These are phyloP conservation scores for Trisateles emortualis DNA, from an alignment of 2,888 invertebrate genomes.

Conservation along the genomic window DNA sequence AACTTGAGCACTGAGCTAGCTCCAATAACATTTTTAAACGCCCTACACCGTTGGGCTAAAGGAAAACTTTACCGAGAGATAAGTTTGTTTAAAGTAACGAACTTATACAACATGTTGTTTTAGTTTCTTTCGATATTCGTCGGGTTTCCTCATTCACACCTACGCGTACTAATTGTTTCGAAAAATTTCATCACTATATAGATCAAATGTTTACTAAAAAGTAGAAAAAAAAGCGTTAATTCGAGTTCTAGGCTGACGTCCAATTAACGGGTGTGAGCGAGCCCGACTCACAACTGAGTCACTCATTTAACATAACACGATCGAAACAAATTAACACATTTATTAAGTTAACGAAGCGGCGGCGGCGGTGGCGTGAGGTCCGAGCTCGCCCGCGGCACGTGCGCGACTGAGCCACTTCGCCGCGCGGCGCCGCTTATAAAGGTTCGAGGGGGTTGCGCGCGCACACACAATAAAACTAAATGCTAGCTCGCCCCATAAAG, in stretches of 20 bases:
- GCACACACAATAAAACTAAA: slow-evolving; percentile 81
- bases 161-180: slow-evolving; percentile 44
- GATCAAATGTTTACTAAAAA: slow-evolving; percentile 49
- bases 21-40: slow-evolving; percentile 30
- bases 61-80: slow-evolving; percentile 13
- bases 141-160: slow-evolving; percentile 27
- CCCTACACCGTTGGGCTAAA: slow-evolving; percentile 7
- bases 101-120: slow-evolving; percentile 5
- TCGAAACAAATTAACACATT: slow-evolving; percentile 70
- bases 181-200: slow-evolving; percentile 55
- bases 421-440: slow-evolving; percentile 74
- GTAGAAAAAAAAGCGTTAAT: slow-evolving; percentile 68
- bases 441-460: slow-evolving; percentile 76
- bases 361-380: slow-evolving; percentile 39
- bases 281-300: slow-evolving; percentile 62
- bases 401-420: slow-evolving; percentile 64
- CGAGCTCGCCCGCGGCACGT: slow-evolving; percentile 61
- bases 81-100: background rate
- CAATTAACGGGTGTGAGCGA: slow-evolving; percentile 77
- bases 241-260: slow-evolving; percentile 73
- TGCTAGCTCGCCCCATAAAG: slow-evolving; percentile 80
- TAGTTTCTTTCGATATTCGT: slow-evolving; percentile 17
- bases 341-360: slow-evolving; percentile 60
- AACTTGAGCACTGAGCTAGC: slow-evolving; percentile 19
- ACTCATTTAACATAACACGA: slow-evolving; percentile 68